Evolutionary conservation across 2,113 vertebrate species (phyloP).

Genomic region (Thalassarche chlororhynchos): DNA sequence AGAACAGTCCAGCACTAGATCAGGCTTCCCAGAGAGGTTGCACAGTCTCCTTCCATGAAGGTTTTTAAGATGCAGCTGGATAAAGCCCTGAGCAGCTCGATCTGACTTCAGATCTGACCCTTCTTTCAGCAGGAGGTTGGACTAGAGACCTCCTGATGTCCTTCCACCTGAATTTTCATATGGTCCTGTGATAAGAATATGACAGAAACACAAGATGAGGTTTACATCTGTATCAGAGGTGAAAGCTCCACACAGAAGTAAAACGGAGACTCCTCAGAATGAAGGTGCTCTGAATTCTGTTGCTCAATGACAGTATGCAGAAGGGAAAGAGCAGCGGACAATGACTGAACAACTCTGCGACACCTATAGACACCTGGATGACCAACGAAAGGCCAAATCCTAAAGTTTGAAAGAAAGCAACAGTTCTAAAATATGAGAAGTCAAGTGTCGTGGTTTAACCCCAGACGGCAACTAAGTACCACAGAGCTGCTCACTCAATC

Average conservation of each 20-base stretch:
- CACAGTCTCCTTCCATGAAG: neutral
- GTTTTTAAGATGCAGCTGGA: neutral
- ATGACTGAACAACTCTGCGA: neutral
- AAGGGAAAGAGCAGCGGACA: neutral
- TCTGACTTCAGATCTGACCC: neutral
- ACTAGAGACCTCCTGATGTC: neutral
- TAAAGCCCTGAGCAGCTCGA: neutral
- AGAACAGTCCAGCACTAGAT: neutral
- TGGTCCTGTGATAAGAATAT: neutral
- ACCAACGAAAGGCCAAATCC: neutral
- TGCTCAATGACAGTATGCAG: neutral
- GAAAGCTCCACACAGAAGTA: neutral
- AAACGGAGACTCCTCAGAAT: neutral
- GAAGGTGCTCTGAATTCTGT: neutral
- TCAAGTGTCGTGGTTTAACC: neutral
- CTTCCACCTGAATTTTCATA: neutral
- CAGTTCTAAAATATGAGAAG: neutral
- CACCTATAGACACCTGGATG: neutral
- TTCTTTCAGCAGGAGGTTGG: neutral
- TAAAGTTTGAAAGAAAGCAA: neutral
- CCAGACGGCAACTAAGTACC: too few relatives aligned
- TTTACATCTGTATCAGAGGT: neutral
- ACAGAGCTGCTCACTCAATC: too few relatives aligned
- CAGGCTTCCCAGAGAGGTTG: neutral
- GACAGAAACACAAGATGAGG: neutral